Evolutionary conservation across 2,797 vertebrate genomes (phyloP).

Genomic region (Eulemur mongoz): DNA sequence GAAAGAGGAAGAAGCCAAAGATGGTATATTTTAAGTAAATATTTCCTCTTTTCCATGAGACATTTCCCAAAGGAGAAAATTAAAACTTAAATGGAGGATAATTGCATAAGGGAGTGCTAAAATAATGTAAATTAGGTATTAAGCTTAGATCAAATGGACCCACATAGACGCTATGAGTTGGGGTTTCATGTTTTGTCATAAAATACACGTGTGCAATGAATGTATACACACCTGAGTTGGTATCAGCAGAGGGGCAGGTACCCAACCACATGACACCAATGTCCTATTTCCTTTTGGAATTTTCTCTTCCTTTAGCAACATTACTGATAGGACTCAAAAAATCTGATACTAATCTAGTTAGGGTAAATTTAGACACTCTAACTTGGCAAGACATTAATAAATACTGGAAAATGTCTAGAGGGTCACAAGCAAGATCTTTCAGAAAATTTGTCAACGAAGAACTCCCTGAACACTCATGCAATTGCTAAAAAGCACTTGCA

Average conservation of each 20-base stretch:
- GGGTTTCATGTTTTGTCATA: background rate
- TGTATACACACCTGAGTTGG: background rate
- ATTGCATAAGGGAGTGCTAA: background rate
- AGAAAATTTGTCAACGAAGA: constrained; percentile 37
- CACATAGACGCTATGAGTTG: background rate
- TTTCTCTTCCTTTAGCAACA: background rate
- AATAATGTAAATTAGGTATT: background rate
- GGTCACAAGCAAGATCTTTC: background rate
- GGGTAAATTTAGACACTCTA: constrained; percentile 65
- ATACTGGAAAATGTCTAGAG: constrained; percentile 62
- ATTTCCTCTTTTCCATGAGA: background rate
- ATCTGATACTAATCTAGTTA: constrained; percentile 71
- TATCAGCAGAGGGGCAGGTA: background rate
- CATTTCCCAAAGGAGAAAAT: background rate
- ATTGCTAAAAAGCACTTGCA: background rate
- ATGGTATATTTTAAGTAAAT: background rate
- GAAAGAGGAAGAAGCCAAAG: background rate
- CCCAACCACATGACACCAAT: background rate
- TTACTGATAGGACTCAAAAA: constrained; percentile 69
- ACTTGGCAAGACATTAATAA: constrained; percentile 75
- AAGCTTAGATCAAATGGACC: background rate
- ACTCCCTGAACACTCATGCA: background rate
- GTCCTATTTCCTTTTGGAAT: background rate
- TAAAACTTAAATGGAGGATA: background rate
- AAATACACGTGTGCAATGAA: background rate